Evolutionary conservation across 2,113 vertebrate genomes (phyloP).

Genomic region (Platycercus adscitus): DNA sequence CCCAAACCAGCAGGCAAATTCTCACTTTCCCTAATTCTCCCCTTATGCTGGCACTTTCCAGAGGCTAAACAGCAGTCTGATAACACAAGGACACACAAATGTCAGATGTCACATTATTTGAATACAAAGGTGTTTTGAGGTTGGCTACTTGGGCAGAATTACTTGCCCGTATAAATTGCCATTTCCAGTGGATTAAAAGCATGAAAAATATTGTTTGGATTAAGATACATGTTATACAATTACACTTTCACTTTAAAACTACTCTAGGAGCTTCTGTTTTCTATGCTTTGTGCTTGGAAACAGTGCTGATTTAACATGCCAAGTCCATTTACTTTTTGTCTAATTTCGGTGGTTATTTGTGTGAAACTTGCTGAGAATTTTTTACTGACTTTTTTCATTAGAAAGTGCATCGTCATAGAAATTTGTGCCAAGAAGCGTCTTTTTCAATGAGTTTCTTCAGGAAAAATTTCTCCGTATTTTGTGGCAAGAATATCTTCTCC

Average conservation of each 20-base stretch:
- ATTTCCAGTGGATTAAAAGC: slow-evolving; percentile 8
- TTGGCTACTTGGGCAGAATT: slow-evolving; percentile 10
- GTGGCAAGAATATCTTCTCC: background rate
- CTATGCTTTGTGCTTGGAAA: slow-evolving; percentile 28
- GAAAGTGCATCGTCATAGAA: slow-evolving; percentile 31
- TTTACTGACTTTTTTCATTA: slow-evolving; percentile 14
- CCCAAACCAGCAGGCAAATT: background rate
- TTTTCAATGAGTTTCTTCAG: slow-evolving; percentile 1
- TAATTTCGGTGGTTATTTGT: slow-evolving; percentile 15
- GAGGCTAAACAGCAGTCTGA: slow-evolving; percentile 14
- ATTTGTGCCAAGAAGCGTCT: slow-evolving; percentile 10
- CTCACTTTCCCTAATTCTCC: background rate
- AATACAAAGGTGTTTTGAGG: slow-evolving; percentile 59
- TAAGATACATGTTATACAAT: slow-evolving; percentile 10
- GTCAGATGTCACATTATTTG: slow-evolving; percentile 47
- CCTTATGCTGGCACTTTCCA: background rate
- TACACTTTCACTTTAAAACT: slow-evolving; percentile 42
- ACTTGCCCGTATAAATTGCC: slow-evolving; percentile 11
- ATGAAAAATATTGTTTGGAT: slow-evolving; percentile 11
- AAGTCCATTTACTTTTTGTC: slow-evolving; percentile 41
- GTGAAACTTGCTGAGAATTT: slow-evolving; percentile 19
- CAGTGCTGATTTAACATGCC: background rate
- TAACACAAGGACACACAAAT: background rate
- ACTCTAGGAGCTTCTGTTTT: slow-evolving; percentile 7
- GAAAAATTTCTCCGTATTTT: background rate